phyloP scores from a whole-genome alignment of 2,797 vertebrate species.

The Rhinella marina region DNA sequence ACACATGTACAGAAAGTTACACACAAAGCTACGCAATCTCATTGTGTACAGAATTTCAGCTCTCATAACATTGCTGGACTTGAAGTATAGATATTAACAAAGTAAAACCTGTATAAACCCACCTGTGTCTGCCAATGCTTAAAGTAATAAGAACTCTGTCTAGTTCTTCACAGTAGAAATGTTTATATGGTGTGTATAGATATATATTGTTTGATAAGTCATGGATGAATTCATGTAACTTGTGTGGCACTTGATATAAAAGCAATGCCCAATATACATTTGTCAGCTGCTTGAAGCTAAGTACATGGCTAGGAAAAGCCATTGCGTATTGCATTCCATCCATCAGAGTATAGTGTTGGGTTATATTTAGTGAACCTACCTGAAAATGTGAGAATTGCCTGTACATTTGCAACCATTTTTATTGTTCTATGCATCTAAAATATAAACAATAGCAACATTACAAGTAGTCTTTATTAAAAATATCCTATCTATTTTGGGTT shows the following conservation, averaged over 20 bases:
- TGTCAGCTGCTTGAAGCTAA: background rate
- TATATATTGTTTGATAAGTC: background rate
- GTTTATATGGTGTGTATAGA: background rate
- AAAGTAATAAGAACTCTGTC: background rate
- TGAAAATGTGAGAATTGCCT: background rate
- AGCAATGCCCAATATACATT: background rate
- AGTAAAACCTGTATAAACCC: slow-evolving; percentile 10
- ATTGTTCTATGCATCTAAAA: background rate
- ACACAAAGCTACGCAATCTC: slow-evolving; percentile 20
- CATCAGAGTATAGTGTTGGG: background rate
- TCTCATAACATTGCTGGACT: slow-evolving; percentile 8
- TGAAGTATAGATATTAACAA: slow-evolving; percentile 27
- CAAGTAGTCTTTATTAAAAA: background rate
- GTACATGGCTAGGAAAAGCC: background rate
- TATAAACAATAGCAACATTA: background rate
- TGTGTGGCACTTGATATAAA: slow-evolving; percentile 20
- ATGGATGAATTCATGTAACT: slow-evolving; percentile 18
- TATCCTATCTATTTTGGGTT: no score
- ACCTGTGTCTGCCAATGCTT: slow-evolving; percentile 35
- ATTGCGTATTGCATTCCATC: background rate
- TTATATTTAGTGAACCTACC: background rate
- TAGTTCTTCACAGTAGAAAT: slow-evolving; percentile 5
- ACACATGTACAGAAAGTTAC: background rate
- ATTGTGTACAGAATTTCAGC: slow-evolving; percentile 26
- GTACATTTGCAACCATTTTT: background rate